A percentile compares a stretch with the other conserved stretches of the same genome.
These are phyloP conservation scores for Paedocypris sp. DNA, from an alignment of 2,113 vertebrate genomes.

Conservation along the genomic window DNA sequence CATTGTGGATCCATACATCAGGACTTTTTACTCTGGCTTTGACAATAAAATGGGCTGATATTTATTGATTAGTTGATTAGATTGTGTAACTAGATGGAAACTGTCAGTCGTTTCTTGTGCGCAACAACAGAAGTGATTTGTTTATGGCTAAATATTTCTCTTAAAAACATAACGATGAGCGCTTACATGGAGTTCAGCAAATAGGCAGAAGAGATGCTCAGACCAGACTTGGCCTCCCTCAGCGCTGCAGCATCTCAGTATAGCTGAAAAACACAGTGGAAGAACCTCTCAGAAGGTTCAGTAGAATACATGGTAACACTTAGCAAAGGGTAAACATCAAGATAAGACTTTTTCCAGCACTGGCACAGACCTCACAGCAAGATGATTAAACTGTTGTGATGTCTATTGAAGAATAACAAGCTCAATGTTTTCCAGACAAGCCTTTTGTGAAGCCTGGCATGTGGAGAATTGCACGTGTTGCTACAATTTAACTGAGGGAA, in stretches of 20 bases:
- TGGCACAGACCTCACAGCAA: constrained; percentile 10
- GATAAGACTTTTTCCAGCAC: constrained; percentile 19
- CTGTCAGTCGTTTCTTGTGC: not conserved
- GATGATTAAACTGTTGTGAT: constrained; percentile 2
- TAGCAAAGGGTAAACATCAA: constrained; percentile 13
- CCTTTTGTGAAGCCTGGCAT: not conserved
- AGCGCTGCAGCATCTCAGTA: not conserved
- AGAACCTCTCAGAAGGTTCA: not conserved
- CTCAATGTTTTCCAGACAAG: constrained; percentile 1
- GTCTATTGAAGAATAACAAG: constrained; percentile 23
- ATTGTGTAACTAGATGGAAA: not conserved
- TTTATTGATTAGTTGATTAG: no score
- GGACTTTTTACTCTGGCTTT: no score
- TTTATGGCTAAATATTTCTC: constrained; percentile 2
- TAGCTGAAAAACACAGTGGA: not conserved
- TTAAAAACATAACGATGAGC: not conserved
- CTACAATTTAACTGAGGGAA: not conserved
- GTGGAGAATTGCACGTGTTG: constrained; percentile 2
- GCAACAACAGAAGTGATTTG: not conserved
- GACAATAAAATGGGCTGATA: not conserved
- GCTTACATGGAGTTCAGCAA: constrained; percentile 8
- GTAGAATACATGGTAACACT: constrained; percentile 19
- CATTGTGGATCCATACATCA: not conserved
- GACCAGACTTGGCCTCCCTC: not conserved
- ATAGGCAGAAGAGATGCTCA: not conserved